Percentiles rank a stretch among this genome's conserved stretches.
phyloP scores from a whole-genome alignment of 2,888 invertebrate genomes.

The Melipona bicolor region DNA sequence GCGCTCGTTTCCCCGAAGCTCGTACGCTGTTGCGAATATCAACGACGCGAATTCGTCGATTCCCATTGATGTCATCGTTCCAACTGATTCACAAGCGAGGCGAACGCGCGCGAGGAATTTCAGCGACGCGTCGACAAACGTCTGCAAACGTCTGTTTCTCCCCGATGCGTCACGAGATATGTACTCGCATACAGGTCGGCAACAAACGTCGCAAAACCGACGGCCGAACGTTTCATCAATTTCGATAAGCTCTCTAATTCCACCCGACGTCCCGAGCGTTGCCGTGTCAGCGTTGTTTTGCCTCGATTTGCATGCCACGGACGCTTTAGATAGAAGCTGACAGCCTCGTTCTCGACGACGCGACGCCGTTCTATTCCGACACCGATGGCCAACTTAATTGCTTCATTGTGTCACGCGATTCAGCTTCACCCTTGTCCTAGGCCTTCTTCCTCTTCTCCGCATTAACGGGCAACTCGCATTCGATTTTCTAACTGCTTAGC shows the following conservation, averaged over 20 bases:
- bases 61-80: slow-evolving; percentile 58
- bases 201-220: slow-evolving; percentile 24
- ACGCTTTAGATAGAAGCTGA: slow-evolving; percentile 14
- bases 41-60: slow-evolving; percentile 67
- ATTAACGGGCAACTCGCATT: not conserved
- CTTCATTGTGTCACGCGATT: slow-evolving; percentile 20
- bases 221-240: slow-evolving; percentile 9
- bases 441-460: too few species aligned
- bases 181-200: not conserved
- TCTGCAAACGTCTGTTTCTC: not conserved
- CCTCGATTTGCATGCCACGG: slow-evolving; percentile 25
- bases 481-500: not conserved
- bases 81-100: slow-evolving; percentile 65
- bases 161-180: slow-evolving; percentile 8
- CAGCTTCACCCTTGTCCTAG: not conserved
- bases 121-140: slow-evolving; percentile 14
- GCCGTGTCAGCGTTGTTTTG: slow-evolving; percentile 27
- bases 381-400: slow-evolving; percentile 20
- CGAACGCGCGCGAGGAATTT: slow-evolving; percentile 55
- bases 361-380: slow-evolving; percentile 7
- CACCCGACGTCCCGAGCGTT: slow-evolving; percentile 9
- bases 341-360: slow-evolving; percentile 8
- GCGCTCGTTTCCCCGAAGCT: slow-evolving; percentile 63
- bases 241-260: slow-evolving; percentile 9
- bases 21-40: slow-evolving; percentile 53